Conservation (phyloP, 1,140 invertebrate species). For the Ganaspis sp. region DNA sequence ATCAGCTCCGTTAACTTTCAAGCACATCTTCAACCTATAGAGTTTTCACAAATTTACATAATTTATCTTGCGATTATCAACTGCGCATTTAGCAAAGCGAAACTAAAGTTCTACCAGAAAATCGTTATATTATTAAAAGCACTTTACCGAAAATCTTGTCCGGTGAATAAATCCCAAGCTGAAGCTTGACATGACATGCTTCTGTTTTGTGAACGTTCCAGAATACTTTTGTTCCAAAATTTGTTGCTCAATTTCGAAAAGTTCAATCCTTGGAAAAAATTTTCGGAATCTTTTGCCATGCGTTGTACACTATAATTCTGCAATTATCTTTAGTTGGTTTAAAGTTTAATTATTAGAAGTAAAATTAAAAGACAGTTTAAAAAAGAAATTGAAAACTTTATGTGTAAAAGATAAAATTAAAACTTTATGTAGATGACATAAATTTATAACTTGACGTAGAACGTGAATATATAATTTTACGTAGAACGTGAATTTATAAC, state of each 20-base stretch:
- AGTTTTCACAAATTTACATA: constrained; percentile 30
- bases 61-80: neutral
- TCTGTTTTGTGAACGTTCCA: constrained; percentile 84
- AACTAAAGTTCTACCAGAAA: constrained; percentile 35
- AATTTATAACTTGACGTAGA: no score
- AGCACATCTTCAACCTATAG: constrained; percentile 96
- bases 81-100: constrained; percentile 32
- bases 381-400: no score
- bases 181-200: constrained; percentile 90
- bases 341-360: neutral
- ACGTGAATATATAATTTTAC: no score
- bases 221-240: constrained; percentile 88
- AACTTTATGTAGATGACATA: no score
- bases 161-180: constrained; percentile 95
- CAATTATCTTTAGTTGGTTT: constrained; percentile 47
- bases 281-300: constrained; percentile 88
- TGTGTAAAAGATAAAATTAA: no score
- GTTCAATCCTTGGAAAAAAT: constrained; percentile 90
- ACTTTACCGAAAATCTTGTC: constrained; percentile 84
- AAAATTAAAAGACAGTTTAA: no score
- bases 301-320: constrained; percentile 87
- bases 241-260: constrained; percentile 86
- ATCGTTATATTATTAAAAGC: neutral
- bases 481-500: no score
- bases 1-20: constrained; percentile 91